Evolutionary conservation across 2,797 vertebrate genomes (phyloP).

Genomic region (Manis crassicaudata): DNA sequence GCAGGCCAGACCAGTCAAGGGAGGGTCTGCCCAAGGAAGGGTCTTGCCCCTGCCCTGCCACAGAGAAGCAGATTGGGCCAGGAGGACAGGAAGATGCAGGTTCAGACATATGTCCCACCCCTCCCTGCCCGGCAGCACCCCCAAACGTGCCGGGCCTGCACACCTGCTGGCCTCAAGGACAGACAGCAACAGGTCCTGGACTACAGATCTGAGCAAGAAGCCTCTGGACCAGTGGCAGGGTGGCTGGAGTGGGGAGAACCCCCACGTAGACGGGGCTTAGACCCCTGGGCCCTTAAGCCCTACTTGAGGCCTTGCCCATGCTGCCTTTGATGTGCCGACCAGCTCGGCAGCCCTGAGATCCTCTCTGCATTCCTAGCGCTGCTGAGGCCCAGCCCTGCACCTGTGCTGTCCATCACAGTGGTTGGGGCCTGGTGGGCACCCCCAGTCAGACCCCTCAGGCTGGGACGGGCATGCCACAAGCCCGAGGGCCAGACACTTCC

Average conservation of each 20-base stretch:
- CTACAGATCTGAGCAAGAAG: background rate
- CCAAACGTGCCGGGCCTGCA: background rate
- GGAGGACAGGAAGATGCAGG: background rate
- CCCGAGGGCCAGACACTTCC: background rate
- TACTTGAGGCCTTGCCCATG: background rate
- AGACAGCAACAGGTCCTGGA: background rate
- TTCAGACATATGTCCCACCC: fast-evolving
- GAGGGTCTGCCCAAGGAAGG: background rate
- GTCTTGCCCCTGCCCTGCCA: background rate
- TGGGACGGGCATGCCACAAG: background rate
- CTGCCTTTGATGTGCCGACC: background rate
- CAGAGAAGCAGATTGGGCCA: background rate
- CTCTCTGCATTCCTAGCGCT: background rate
- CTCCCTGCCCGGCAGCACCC: fast-evolving
- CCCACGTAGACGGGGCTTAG: background rate
- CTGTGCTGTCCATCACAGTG: background rate
- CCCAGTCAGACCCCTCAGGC: background rate
- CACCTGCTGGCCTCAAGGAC: background rate
- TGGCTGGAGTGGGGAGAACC: background rate
- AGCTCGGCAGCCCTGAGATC: background rate
- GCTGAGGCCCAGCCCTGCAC: background rate
- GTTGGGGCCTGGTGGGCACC: background rate
- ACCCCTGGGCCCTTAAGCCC: background rate
- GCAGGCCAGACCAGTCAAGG: background rate
- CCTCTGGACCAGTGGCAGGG: background rate